Percentiles rank a stretch among this genome's conserved stretches.
phyloP scores from a whole-genome alignment of 2,113 vertebrate species.

The Conger conger region DNA sequence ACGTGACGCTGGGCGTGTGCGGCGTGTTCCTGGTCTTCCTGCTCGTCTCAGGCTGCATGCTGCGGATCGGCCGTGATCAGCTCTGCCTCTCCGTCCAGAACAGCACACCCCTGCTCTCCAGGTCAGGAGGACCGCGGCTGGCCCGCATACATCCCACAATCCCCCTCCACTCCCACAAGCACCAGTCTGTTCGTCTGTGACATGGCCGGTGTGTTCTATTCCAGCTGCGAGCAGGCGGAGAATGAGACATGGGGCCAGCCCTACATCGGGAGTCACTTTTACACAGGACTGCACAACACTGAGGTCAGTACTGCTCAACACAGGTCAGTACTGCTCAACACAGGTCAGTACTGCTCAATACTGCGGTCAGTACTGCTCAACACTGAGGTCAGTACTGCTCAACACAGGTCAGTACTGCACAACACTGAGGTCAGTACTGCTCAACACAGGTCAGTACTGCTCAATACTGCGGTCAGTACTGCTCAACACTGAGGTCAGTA shows the following conservation, averaged over 20 bases:
- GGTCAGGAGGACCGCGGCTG: too few relatives aligned
- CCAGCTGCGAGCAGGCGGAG: slow-evolving; percentile 69
- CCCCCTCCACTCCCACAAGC: not conserved
- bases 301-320: slow-evolving; percentile 71
- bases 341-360: too few relatives aligned
- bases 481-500: not conserved
- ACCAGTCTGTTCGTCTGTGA: not conserved
- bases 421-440: slow-evolving; percentile 71
- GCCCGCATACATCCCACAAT: too few relatives aligned
- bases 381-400: too few relatives aligned
- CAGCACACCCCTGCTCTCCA: not conserved
- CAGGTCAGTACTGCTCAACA: not conserved
- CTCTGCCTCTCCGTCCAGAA: slow-evolving; percentile 54
- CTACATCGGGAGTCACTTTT: slow-evolving; percentile 64
- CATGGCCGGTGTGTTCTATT: not conserved
- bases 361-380: too few relatives aligned
- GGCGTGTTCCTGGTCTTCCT: slow-evolving; percentile 50
- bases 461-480: not conserved
- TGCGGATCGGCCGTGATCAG: slow-evolving; percentile 54
- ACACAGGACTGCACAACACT: slow-evolving; percentile 70
- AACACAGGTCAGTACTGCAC: slow-evolving; percentile 36
- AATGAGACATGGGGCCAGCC: slow-evolving; percentile 60
- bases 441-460: slow-evolving; percentile 23
- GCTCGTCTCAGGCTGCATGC: slow-evolving; percentile 56
- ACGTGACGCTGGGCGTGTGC: slow-evolving; percentile 39